Base-by-base conservation (phyloP, 2,113 vertebrate genomes). In the Capricornis sumatraensis region DNA sequence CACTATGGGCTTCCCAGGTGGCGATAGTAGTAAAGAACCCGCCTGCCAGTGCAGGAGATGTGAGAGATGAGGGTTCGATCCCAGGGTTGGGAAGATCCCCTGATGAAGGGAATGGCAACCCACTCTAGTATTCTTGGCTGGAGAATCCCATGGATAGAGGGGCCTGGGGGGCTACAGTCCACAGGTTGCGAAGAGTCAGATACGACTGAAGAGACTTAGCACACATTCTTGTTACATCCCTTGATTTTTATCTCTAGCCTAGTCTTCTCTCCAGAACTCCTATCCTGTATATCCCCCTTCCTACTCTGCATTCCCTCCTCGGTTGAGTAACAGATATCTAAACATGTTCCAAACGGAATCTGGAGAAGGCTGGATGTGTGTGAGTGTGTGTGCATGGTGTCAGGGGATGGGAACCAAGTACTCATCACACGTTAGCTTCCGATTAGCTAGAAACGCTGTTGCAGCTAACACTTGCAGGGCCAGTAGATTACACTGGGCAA, bases 1-100 rank as follows among this genome's bases (percentile, higher is more conserved):
- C n/a, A 40, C 67, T 25, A 25, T 6, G 67, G 67, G n/a, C 67
- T 40, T 23, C 36, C 67, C 19, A 74, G 36, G 67, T 40, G 36
- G 10, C 0, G 1, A 23, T 23, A 74, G 19, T 23, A 19, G 67
- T 23, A 25, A 74, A 74, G 19, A 25, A 74, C 36, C 36, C 1
- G 0, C 9, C 21, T 74, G 67, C n/a, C n/a, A 74, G 11, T 40
- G 67, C n/a, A 40, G 67, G 67, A 12, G 5, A 71, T 6, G 36
- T 40, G 23, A 40, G 36, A 74, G 36, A 74, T 0, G 10, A 74
- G 10, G 19, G 67, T 23, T 40, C 5, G 2, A 40, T 40, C n/a
- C 19, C 67, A 40, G n/a, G 67, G 67, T 40, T 23, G 67, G 67
- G 67, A 74, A 74, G 36, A 40, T 74, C n/a, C 67, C 36, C 67